Evolutionary conservation across 1,140 invertebrate species (phyloP).

Genomic region (Battus philenor): DNA sequence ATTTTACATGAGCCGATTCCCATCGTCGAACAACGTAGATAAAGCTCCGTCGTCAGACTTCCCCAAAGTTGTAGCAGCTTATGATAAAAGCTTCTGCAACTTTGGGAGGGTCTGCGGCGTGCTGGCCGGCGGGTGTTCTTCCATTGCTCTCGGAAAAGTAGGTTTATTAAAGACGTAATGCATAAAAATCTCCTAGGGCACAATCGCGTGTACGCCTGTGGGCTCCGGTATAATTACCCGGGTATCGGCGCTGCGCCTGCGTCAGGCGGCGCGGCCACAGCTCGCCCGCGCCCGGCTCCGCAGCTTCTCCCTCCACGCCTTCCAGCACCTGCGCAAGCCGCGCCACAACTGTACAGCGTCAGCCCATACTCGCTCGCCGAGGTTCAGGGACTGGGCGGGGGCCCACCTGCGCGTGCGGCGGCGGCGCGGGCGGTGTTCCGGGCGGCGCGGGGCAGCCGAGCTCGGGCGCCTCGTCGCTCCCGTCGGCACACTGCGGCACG

Average conservation of each 20-base stretch:
- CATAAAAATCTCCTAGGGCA: background rate
- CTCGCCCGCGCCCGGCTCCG: conserved; percentile 24
- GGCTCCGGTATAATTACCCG: conserved; percentile 13
- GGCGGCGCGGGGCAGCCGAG: conserved; percentile 80
- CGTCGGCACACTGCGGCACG: conserved; percentile 94
- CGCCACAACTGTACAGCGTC: conserved; percentile 20
- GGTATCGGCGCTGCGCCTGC: conserved; percentile 47
- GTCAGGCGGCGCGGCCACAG: conserved; percentile 56
- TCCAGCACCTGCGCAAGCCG: conserved; percentile 6
- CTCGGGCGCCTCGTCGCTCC: conserved; percentile 91
- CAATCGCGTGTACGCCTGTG: no score
- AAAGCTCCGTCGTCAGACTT: no score
- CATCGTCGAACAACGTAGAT: no score
- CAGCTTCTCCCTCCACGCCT: conserved; percentile 14
- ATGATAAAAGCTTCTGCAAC: no score
- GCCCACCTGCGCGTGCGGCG: conserved; percentile 16
- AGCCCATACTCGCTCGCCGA: background rate
- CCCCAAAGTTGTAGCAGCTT: no score
- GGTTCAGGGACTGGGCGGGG: background rate
- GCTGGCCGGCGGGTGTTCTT: no score
- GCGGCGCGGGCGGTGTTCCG: conserved; percentile 14
- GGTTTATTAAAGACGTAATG: background rate
- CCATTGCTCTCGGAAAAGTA: no score
- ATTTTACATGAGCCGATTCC: no score
- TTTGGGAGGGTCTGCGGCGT: no score